phyloP scores from a whole-genome alignment of 2,113 vertebrate species.

The Neodontobutis hainanensis region DNA sequence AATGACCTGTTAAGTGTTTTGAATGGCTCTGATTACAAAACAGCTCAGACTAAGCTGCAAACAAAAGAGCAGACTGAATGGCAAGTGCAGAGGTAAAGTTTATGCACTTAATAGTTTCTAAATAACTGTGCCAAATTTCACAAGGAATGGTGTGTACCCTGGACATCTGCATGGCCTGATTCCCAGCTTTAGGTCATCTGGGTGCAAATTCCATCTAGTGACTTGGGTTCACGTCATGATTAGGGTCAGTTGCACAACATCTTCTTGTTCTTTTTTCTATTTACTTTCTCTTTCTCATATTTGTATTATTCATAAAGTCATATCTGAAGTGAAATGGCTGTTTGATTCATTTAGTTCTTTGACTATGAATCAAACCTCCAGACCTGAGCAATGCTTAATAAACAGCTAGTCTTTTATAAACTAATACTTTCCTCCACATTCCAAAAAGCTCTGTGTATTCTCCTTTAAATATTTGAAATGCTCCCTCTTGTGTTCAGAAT shows the following conservation, averaged over 20 bases:
- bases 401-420: too few relatives aligned
- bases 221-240: not conserved
- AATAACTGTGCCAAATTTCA: not conserved
- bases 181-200: not conserved
- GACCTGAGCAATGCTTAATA: too few relatives aligned
- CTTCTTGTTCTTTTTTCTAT: too few relatives aligned
- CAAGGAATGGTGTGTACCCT: not conserved
- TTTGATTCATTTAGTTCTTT: too few relatives aligned
- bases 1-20: slow-evolving; percentile 14
- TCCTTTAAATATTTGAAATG: slow-evolving; percentile 1
- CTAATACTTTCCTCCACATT: slow-evolving; percentile 3
- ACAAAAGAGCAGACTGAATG: not conserved
- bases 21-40: slow-evolving; percentile 13
- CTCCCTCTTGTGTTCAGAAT: slow-evolving; percentile 43
- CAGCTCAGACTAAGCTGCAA: slow-evolving; percentile 1
- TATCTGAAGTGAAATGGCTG: too few relatives aligned
- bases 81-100: not conserved
- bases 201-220: not conserved
- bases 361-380: too few relatives aligned
- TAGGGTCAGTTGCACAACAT: too few relatives aligned
- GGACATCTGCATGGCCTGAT: slow-evolving; percentile 5
- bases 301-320: too few relatives aligned
- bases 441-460: too few relatives aligned
- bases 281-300: too few relatives aligned
- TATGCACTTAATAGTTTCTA: not conserved